Conservation (phyloP, 2,113 vertebrate genomes). For the Ailuropoda melanoleuca region DNA sequence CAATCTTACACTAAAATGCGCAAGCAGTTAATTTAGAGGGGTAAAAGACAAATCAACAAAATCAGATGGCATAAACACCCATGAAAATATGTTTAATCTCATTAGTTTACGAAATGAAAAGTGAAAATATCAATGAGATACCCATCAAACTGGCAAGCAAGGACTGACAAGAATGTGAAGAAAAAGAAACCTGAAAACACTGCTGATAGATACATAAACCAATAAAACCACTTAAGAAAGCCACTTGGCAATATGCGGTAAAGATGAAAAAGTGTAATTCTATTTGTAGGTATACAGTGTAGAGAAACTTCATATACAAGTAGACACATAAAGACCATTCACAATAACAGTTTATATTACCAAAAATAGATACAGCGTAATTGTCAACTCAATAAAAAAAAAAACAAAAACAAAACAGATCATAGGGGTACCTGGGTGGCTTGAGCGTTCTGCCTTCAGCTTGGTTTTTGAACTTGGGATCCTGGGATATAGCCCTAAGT, state of each 20-base stretch:
- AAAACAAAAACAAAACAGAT: not conserved
- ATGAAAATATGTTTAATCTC: not conserved
- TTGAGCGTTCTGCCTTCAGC: too few species aligned
- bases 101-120: constrained; percentile 17
- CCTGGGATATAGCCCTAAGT: too few species aligned
- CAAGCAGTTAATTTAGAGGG: not conserved
- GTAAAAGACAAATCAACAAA: not conserved
- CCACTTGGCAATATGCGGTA: not conserved
- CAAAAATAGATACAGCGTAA: not conserved
- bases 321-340: not conserved
- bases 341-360: not conserved
- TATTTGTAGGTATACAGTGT: not conserved
- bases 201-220: not conserved
- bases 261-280: not conserved
- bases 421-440: not conserved
- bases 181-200: not conserved
- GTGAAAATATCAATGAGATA: not conserved
- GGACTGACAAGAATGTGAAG: not conserved
- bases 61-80: not conserved
- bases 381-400: not conserved
- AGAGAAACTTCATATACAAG: not conserved
- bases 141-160: not conserved
- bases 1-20: not conserved
- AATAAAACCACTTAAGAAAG: not conserved
- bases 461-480: too few species aligned